These are phyloP conservation scores for Volucella inanis DNA, from an alignment of 2,888 invertebrate species.

Conservation along the genomic window DNA sequence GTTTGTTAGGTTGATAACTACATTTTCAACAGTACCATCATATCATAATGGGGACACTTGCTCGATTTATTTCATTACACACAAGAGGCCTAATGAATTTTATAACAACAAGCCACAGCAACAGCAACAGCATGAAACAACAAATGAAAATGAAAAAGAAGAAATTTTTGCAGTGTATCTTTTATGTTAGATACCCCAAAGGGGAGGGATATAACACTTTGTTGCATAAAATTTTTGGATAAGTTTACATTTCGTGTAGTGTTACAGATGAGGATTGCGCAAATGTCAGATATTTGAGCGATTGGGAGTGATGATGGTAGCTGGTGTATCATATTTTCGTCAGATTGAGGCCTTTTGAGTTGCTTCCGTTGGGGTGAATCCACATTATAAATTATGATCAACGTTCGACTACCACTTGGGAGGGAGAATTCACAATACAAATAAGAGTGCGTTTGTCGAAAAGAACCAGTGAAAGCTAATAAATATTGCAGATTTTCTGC, in stretches of 20 bases:
- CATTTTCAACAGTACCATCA: slow-evolving; percentile 2
- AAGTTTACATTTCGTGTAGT: slow-evolving; percentile 30
- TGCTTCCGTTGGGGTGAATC: slow-evolving; percentile 7
- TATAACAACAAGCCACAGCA: slow-evolving; percentile 13
- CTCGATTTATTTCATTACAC: slow-evolving; percentile 40
- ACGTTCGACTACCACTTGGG: too few species aligned
- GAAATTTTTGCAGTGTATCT: slow-evolving; percentile 1
- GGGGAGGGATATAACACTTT: slow-evolving; percentile 7
- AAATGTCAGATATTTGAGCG: slow-evolving; percentile 4
- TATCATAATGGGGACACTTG: slow-evolving; percentile 14
- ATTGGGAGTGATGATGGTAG: background rate
- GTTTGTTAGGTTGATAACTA: slow-evolving; percentile 11
- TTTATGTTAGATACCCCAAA: background rate
- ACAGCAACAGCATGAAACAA: background rate
- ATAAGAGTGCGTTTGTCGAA: background rate
- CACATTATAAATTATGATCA: slow-evolving; percentile 9
- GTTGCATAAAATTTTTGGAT: slow-evolving; percentile 45
- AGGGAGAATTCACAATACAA: background rate
- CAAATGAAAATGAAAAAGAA: background rate
- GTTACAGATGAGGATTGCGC: slow-evolving; percentile 25
- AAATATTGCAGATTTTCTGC: slow-evolving; percentile 17
- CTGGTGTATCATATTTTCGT: background rate
- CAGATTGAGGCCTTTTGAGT: background rate
- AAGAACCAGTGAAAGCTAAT: slow-evolving; percentile 37
- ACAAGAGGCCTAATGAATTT: slow-evolving; percentile 49